Base-by-base conservation (phyloP, 1,140 invertebrate genomes). In the Neodiprion lecontei region DNA sequence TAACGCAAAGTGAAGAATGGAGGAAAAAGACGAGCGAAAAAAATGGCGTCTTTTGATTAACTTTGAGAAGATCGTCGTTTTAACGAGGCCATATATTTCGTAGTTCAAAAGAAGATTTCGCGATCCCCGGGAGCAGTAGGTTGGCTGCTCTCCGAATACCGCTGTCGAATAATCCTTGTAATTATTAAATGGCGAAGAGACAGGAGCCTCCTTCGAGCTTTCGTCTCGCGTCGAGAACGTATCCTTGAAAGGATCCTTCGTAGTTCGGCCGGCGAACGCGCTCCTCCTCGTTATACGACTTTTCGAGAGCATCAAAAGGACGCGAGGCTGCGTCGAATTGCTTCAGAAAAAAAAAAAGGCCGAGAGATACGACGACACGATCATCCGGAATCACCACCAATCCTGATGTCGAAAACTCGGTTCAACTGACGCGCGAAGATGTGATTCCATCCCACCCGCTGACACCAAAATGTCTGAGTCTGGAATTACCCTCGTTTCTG, bases 161-260 rank as follows among this genome's bases (percentile, higher is more conserved):
- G 28, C 5, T 69, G 81, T 81, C 72, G 85, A 86, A 88, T 88
- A 88, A 88, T 88, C 82, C 84, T 82, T 83, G 81, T 88, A 88
- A 88, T 88, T 88, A 88, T 88, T 84, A 87, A 88, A 87, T 88
- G 84, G 83, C 78, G 76, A 9, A 70, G 28, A 40, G 28, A 40
- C 5, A 40, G 28, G 28, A 73, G 66, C n/a, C 50, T 72, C 72
- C 77, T 78, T 75, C 76, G 73, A 74, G 72, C 80, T 83, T 82
- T 40, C 1, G 28, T 2, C 28, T 40, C 28, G 28, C 28, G 28
- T 81, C 80, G 79, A 78, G 67, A 67, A 17, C 84, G 77, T 75
- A 81, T 85, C 80, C 84, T 85, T 84, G 82, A 87, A 87, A 87
- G 83, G 83, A 87, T 81, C 82, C 78, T 77, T 81, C 78, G 17